phyloP scores from a whole-genome alignment of 2,888 invertebrate species.

The Drosophila atroscutellata region DNA sequence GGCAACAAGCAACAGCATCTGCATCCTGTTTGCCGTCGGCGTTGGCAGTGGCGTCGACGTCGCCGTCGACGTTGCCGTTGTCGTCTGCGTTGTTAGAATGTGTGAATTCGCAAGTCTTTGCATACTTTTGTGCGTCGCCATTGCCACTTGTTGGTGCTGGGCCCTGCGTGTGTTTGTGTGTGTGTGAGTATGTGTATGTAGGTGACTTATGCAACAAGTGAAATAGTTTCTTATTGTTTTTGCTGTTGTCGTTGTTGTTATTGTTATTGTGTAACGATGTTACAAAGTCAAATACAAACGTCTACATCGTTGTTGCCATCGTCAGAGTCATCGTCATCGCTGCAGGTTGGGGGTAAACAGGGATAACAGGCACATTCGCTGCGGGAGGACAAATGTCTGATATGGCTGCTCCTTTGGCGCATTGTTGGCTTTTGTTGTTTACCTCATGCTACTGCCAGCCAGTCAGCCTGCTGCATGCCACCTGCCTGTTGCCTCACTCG shows the following conservation, averaged over 20 bases:
- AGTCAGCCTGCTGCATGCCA: not conserved
- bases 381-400: constrained; percentile 39
- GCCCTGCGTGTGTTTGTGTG: constrained; percentile 5
- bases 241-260: constrained; percentile 28
- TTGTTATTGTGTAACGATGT: constrained; percentile 70
- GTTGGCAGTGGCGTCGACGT: constrained; percentile 25
- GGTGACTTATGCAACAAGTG: constrained; percentile 76
- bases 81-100: constrained; percentile 64
- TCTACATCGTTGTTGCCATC: constrained; percentile 62
- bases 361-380: constrained; percentile 1
- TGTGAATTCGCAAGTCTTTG: constrained; percentile 75
- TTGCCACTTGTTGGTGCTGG: constrained; percentile 73
- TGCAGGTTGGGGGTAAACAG: constrained; percentile 1
- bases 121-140: constrained; percentile 75
- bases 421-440: constrained; percentile 68
- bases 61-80: constrained; percentile 23
- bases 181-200: constrained; percentile 39
- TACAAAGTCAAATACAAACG: constrained; percentile 77
- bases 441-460: constrained; percentile 14
- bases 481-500: constrained; percentile 23
- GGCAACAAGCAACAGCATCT: constrained; percentile 39
- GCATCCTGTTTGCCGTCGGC: constrained; percentile 44
- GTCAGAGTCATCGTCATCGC: constrained; percentile 40
- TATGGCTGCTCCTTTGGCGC: constrained; percentile 56
- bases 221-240: constrained; percentile 53